Conservation (phyloP, 2,888 invertebrate genomes). For the Stenodera caucasica region DNA sequence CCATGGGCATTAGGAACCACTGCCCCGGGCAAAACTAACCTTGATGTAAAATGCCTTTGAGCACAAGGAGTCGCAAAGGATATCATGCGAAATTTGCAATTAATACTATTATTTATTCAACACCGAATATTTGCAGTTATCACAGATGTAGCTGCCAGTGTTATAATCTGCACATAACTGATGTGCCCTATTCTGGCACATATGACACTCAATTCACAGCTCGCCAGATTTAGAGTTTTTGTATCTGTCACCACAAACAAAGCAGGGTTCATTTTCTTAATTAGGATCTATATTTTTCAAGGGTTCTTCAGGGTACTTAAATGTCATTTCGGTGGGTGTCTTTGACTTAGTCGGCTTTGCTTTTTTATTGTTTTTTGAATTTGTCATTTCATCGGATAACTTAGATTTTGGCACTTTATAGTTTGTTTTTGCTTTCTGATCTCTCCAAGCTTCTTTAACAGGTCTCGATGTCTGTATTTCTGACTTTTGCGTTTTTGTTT, state of each 20-base stretch:
- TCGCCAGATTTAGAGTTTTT: conserved; percentile 7
- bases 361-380: conserved; percentile 5
- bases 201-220: neutral
- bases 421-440: conserved; percentile 2
- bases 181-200: conserved; percentile 5
- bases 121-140: conserved; percentile 4
- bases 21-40: too few relatives aligned
- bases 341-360: neutral
- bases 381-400: too few relatives aligned
- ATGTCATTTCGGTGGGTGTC: neutral
- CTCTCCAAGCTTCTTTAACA: neutral
- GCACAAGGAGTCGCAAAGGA: too few relatives aligned
- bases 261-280: conserved; percentile 3
- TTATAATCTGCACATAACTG: conserved; percentile 7
- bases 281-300: neutral
- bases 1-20: too few relatives aligned
- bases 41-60: too few relatives aligned
- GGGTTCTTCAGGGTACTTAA: neutral
- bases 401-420: neutral
- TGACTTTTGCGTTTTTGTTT: too few relatives aligned
- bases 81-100: too few relatives aligned
- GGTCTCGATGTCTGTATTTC: neutral
- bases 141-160: conserved; percentile 5
- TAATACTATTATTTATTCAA: too few relatives aligned
- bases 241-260: conserved; percentile 3